Evolutionary conservation across 2,888 invertebrate genomes (phyloP), one percentile per base, ranked within the genome.

Genomic region (Lasioglossum figueresi): DNA sequence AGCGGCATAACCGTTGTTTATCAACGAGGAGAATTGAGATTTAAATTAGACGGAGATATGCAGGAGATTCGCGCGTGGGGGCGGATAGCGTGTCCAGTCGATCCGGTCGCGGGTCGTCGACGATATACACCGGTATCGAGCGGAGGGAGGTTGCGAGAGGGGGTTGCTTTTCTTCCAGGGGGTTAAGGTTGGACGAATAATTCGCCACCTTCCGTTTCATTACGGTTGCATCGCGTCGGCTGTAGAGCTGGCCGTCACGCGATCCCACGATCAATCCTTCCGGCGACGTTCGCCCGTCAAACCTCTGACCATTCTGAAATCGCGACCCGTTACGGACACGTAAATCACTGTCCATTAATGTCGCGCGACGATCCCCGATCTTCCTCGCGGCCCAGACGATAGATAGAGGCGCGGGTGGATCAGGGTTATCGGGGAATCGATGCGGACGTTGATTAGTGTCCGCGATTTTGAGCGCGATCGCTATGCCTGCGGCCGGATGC

Each of bases 231-330:
- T 72, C 72, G 48, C 8, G 12, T 31, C 4, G 74, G 56, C 72
- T 88, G 91, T 90, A 92, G 89, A 88, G 84, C 76, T 75, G 71
- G 71, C 66, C 63, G 80, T 77, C 93, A 93, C 92, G 93, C 93
- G 89, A 93, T 90, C 84, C 82, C 79, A 70, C 91, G 89, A 93
- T 93, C 93, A 91, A 93, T 93, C 90, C 88, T 88, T 77, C 40
- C 78, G 70, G 87, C 76, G 87, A 89, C 90, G 89, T 90, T 89
- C 88, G 74, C 77, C 80, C 87, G 88, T 90, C 91, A 89, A 86
- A 88, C 81, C 79, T 63, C 59, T 76, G 83, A 19, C 80, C 86
- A 80, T 85, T 80, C 80, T 78, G 75, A 81, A 88, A 91, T 91
- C 87, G 79, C 81, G 78, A 45, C 83, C 88, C 88, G 89, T 92